Evolutionary conservation across 1,140 invertebrate species (phyloP).

Genomic region (Drosophila neocordata): DNA sequence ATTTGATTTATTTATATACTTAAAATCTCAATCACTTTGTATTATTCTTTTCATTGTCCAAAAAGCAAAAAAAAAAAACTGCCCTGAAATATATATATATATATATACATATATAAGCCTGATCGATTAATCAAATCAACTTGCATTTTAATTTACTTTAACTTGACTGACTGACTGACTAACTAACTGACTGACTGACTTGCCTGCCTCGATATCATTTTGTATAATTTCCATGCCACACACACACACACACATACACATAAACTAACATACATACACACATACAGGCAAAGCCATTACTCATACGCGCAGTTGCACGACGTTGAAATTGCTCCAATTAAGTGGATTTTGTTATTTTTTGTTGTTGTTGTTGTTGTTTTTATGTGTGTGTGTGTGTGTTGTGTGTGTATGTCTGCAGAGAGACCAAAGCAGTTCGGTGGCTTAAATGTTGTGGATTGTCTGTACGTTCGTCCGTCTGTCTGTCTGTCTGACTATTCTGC

Average conservation of each 20-base stretch:
- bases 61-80: background rate
- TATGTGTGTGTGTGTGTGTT: conserved; percentile 3
- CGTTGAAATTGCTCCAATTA: conserved; percentile 78
- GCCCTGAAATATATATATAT: background rate
- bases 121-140: conserved; percentile 73
- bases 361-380: conserved; percentile 8
- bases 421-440: conserved; percentile 60
- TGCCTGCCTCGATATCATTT: conserved; percentile 66
- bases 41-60: background rate
- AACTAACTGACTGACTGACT: conserved; percentile 59
- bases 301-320: conserved; percentile 76
- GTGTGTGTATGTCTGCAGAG: conserved; percentile 10
- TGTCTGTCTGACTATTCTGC: conserved; percentile 13
- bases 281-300: conserved; percentile 42
- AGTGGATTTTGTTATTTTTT: conserved; percentile 44
- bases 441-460: conserved; percentile 19
- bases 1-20: no score
- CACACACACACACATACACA: conserved; percentile 20
- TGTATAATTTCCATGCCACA: conserved; percentile 72
- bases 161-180: conserved; percentile 52
- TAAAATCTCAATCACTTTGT: no score
- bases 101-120: conserved; percentile 6
- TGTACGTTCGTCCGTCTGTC: background rate
- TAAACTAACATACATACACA: conserved; percentile 5
- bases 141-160: conserved; percentile 58